Conservation (phyloP, 2,113 vertebrate genomes). For the Columba janthina region DNA sequence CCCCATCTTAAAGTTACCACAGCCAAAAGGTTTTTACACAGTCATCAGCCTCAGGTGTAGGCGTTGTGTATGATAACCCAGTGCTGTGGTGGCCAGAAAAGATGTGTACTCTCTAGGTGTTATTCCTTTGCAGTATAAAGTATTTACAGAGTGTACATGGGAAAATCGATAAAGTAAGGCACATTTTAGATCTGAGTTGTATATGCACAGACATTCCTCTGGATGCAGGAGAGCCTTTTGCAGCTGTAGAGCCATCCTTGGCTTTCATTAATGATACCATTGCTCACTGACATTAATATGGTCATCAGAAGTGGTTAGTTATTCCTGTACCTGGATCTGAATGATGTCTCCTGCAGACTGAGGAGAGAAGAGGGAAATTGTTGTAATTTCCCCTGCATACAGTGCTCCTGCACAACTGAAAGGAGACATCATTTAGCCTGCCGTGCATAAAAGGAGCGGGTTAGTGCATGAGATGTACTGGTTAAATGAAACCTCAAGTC, state of each 20-base stretch:
- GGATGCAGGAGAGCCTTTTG: background rate
- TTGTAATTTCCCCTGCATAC: background rate
- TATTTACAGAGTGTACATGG: background rate
- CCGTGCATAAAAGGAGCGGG: background rate
- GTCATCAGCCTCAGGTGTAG: background rate
- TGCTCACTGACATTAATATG: background rate
- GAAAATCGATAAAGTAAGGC: background rate
- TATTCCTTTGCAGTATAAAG: background rate
- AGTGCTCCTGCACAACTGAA: background rate
- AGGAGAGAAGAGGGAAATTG: background rate
- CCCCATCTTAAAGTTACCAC: background rate
- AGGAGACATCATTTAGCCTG: background rate
- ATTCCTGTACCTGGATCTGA: background rate
- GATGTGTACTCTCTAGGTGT: background rate
- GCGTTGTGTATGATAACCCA: background rate
- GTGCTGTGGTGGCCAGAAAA: background rate
- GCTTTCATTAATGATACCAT: background rate
- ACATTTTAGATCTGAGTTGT: fast-evolving
- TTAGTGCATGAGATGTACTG: background rate
- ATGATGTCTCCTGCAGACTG: background rate
- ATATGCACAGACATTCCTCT: background rate
- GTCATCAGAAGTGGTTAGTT: background rate
- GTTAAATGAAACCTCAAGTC: background rate
- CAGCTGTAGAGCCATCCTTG: background rate
- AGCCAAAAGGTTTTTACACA: background rate